These are phyloP conservation scores for Cyanoramphus novaezelandiae DNA, from an alignment of 2,113 vertebrate genomes.

Conservation along the genomic window DNA sequence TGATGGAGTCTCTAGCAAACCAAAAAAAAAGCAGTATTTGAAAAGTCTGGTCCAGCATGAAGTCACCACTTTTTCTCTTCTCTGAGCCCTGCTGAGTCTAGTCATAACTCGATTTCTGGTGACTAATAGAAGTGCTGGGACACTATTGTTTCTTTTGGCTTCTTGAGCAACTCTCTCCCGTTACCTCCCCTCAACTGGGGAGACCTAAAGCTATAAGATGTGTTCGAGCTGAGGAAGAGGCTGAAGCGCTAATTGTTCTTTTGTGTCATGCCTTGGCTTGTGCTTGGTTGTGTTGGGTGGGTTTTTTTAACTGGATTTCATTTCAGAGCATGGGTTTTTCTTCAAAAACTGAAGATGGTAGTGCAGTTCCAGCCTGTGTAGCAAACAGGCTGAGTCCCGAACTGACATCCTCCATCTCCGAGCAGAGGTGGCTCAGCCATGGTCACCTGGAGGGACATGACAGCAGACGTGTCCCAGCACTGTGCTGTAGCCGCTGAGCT, in stretches of 20 bases:
- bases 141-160: conserved; percentile 61
- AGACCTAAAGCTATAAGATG: conserved; percentile 25
- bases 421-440: neutral
- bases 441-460: neutral
- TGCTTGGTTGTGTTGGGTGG: neutral
- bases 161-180: conserved; percentile 44
- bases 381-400: accelerated
- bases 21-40: neutral
- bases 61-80: conserved; percentile 51
- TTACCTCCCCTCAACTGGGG: conserved; percentile 39
- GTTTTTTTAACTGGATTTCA: neutral
- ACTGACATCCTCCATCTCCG: neutral
- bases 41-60: conserved; percentile 30
- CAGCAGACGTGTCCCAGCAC: neutral
- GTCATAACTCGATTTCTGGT: conserved; percentile 45
- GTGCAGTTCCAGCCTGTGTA: neutral
- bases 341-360: neutral
- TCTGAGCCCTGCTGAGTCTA: conserved; percentile 44
- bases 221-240: neutral
- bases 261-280: neutral
- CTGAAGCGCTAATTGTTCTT: neutral
- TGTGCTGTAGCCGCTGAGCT: neutral
- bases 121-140: conserved; percentile 19
- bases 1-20: neutral
- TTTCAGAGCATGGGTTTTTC: neutral